Evolutionary conservation across 2,797 vertebrate genomes (phyloP).

Genomic region (Clarias pachynema): DNA sequence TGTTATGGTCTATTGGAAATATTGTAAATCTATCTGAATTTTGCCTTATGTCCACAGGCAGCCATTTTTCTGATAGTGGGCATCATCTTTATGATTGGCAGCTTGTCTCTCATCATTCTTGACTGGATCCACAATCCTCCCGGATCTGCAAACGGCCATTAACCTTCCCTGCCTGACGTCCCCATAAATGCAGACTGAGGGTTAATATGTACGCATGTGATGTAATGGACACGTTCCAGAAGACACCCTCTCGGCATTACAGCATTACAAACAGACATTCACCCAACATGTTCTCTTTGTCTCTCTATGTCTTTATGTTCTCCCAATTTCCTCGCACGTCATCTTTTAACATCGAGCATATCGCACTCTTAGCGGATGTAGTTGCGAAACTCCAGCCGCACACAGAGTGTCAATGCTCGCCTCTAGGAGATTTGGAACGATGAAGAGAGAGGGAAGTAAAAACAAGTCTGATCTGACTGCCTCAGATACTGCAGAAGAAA

Average conservation of each 20-base stretch:
- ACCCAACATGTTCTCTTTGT: constrained; percentile 17
- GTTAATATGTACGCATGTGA: constrained; percentile 14
- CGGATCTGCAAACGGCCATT: constrained; percentile 81
- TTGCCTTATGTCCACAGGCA: constrained; percentile 71
- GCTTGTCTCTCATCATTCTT: constrained; percentile 89
- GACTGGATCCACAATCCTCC: constrained; percentile 94
- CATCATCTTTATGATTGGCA: constrained; percentile 92
- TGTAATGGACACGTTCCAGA: background rate
- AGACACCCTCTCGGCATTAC: constrained; percentile 26
- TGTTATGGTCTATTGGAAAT: too few species aligned
- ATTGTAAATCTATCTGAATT: background rate
- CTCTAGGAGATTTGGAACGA: background rate
- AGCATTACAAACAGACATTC: constrained; percentile 50
- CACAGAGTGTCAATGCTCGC: background rate
- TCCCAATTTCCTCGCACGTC: background rate
- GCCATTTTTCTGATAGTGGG: constrained; percentile 87
- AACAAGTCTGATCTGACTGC: constrained; percentile 16
- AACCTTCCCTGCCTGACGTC: constrained; percentile 60
- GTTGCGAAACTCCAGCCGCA: background rate
- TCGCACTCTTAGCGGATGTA: background rate
- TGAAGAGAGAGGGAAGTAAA: constrained; percentile 10
- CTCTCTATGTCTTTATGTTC: constrained; percentile 13
- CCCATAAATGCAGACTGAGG: constrained; percentile 64
- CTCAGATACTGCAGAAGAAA: constrained; percentile 9
- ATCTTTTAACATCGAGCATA: background rate